Evolutionary conservation across 1,140 invertebrate species (phyloP).

Genomic region (Ylistrum balloti): DNA sequence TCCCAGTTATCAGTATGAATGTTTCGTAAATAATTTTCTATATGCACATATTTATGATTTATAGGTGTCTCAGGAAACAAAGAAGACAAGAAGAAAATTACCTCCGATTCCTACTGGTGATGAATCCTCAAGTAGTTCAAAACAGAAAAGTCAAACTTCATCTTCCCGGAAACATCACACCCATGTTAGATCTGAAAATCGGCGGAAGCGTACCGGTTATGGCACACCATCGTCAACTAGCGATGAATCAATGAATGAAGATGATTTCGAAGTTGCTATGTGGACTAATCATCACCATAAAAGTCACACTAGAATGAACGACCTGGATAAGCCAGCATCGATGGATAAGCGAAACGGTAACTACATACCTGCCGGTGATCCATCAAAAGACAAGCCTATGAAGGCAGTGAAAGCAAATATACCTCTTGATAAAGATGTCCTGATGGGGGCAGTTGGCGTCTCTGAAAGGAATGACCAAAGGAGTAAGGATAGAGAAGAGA

Average conservation of each 20-base stretch:
- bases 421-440: conserved; percentile 57
- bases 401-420: conserved; percentile 68
- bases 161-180: conserved; percentile 45
- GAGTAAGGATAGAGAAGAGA: conserved; percentile 73
- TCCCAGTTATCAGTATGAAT: too few species aligned
- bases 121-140: conserved; percentile 73
- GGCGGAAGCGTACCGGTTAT: conserved; percentile 53
- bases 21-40: background rate
- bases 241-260: conserved; percentile 78
- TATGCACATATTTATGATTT: conserved; percentile 29
- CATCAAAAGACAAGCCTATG: conserved; percentile 48
- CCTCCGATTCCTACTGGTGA: conserved; percentile 86
- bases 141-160: conserved; percentile 56
- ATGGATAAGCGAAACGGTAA: conserved; percentile 70
- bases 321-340: conserved; percentile 68
- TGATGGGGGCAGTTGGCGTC: conserved; percentile 45
- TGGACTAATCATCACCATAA: conserved; percentile 65
- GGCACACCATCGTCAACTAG: conserved; percentile 68
- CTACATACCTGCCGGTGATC: conserved; percentile 61
- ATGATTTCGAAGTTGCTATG: conserved; percentile 77
- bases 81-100: conserved; percentile 85
- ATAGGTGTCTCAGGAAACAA: conserved; percentile 59
- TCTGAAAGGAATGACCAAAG: conserved; percentile 55
- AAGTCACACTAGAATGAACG: conserved; percentile 62
- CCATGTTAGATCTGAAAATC: conserved; percentile 53